Evolutionary conservation across 2,888 invertebrate species (phyloP).

Genomic region (Oegoconia quadripuncta): DNA sequence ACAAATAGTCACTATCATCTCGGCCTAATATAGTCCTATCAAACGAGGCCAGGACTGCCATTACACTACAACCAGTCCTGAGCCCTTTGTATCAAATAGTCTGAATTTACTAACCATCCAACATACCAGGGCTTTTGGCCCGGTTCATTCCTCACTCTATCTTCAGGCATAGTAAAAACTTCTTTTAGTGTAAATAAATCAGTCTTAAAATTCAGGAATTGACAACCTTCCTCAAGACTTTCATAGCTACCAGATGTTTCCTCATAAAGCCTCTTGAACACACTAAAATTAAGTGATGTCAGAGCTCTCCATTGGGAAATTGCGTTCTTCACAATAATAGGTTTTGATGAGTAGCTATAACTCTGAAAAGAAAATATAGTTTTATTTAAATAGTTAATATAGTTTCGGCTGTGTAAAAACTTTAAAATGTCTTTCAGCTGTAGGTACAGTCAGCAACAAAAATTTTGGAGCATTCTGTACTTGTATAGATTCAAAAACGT

Average conservation of each 20-base stretch:
- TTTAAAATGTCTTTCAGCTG: too few relatives aligned
- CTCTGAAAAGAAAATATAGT: constrained; percentile 62
- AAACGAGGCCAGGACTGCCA: constrained; percentile 1
- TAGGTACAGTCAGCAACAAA: too few relatives aligned
- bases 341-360: constrained; percentile 88
- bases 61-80: not conserved
- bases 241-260: constrained; percentile 84
- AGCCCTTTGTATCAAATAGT: too few relatives aligned
- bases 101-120: constrained; percentile 87
- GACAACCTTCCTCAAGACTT: constrained; percentile 88
- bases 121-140: constrained; percentile 91
- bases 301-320: constrained; percentile 88
- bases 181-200: constrained; percentile 87
- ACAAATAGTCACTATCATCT: too few relatives aligned
- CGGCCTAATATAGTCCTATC: too few relatives aligned
- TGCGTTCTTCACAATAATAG: constrained; percentile 88
- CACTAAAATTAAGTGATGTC: constrained; percentile 81
- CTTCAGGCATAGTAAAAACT: constrained; percentile 86
- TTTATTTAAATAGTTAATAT: too few relatives aligned
- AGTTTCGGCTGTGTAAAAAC: too few relatives aligned
- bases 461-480: too few relatives aligned
- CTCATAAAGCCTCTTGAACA: constrained; percentile 85
- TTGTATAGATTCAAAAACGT: too few relatives aligned
- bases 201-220: constrained; percentile 92
- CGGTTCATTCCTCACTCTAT: constrained; percentile 80